Conservation (phyloP, 2,113 vertebrate species). For the Petrocephalus zakoni region DNA sequence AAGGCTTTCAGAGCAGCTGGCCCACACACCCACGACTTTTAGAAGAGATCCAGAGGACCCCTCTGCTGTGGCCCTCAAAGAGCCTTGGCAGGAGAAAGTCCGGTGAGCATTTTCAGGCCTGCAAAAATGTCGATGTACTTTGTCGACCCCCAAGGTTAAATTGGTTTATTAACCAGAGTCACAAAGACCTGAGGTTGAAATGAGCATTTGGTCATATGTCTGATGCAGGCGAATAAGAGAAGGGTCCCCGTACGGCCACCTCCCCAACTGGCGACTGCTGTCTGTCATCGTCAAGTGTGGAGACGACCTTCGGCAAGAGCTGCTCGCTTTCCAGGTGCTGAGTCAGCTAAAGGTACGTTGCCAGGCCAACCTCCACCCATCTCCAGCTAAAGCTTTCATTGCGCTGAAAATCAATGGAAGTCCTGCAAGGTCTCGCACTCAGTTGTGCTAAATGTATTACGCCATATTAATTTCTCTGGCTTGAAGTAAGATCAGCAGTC, state of each 20-base stretch:
- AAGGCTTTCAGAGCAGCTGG: constrained; percentile 88
- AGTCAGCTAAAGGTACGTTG: constrained; percentile 81
- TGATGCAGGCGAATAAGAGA: constrained; percentile 79
- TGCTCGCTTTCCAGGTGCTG: constrained; percentile 87
- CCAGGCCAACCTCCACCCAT: not conserved
- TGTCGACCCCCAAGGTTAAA: not conserved
- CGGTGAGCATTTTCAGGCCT: constrained; percentile 56
- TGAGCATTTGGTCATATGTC: not conserved
- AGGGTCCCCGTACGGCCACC: constrained; percentile 85
- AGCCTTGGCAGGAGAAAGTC: constrained; percentile 96
- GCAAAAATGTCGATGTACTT: not conserved
- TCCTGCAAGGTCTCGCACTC: not conserved
- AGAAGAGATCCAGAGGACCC: constrained; percentile 87
- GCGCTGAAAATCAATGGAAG: not conserved
- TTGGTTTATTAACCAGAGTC: not conserved
- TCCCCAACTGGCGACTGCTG: constrained; percentile 84
- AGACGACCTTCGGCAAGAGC: constrained; percentile 88
- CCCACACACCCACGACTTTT: constrained; percentile 86
- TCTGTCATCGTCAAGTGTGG: constrained; percentile 95
- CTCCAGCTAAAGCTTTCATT: not conserved
- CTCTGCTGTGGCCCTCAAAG: constrained; percentile 90
- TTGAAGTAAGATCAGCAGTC: not conserved
- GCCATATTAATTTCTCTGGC: not conserved
- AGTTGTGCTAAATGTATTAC: not conserved
- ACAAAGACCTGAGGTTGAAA: not conserved